Evolutionary conservation across 2,888 invertebrate species (phyloP).

Genomic region (Eupeodes latifasciatus): DNA sequence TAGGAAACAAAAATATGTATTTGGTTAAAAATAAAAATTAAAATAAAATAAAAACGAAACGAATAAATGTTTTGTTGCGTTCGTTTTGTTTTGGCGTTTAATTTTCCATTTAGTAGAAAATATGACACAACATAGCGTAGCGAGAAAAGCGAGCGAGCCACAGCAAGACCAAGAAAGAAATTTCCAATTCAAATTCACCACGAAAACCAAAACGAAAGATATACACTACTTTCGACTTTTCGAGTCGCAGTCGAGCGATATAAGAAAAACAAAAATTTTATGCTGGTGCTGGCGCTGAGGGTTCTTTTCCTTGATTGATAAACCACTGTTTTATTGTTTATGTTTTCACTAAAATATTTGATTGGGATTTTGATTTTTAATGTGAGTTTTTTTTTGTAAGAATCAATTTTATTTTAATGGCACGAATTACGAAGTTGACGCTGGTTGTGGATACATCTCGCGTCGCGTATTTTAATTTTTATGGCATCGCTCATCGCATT

Average conservation of each 20-base stretch:
- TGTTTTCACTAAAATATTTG: constrained; percentile 21
- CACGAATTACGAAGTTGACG: constrained; percentile 59
- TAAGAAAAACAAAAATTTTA: constrained; percentile 60
- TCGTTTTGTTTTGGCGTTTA: constrained; percentile 64
- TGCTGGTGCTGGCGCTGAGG: background rate
- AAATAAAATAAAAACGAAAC: background rate
- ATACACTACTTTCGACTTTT: constrained; percentile 41
- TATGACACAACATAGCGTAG: constrained; percentile 70
- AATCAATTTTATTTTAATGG: constrained; percentile 37
- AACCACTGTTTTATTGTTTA: constrained; percentile 37
- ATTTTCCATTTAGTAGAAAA: constrained; percentile 64
- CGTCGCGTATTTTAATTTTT: constrained; percentile 64
- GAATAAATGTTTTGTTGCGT: constrained; percentile 41
- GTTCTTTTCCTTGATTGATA: constrained; percentile 27
- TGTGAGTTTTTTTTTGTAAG: constrained; percentile 21
- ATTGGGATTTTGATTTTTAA: constrained; percentile 8
- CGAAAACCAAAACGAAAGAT: constrained; percentile 59
- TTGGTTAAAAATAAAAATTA: constrained; percentile 33
- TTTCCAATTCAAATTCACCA: constrained; percentile 73
- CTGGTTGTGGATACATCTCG: constrained; percentile 71
- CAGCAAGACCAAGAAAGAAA: constrained; percentile 3
- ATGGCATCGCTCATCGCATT: constrained; percentile 5
- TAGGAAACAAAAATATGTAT: constrained; percentile 50
- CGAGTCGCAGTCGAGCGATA: background rate
- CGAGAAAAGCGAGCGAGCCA: constrained; percentile 20